Percentiles rank a stretch among this genome's conserved stretches.
These are phyloP conservation scores for Chamaetylas fuelleborni DNA, from an alignment of 2,113 vertebrate species.

Conservation along the genomic window DNA sequence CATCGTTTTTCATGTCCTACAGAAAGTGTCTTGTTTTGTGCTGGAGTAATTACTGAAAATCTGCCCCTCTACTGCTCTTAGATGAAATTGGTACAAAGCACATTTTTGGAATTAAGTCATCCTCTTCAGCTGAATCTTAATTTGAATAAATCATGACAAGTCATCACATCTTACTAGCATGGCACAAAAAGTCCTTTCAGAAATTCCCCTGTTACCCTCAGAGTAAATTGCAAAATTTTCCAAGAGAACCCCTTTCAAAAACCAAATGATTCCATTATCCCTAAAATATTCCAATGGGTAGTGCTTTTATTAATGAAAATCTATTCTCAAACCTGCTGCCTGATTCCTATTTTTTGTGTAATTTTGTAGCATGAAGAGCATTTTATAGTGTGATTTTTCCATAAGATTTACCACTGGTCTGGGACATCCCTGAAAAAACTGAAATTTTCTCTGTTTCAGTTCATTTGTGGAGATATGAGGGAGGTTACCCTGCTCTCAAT, in stretches of 20 bases:
- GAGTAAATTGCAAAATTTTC: background rate
- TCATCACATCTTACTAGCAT: background rate
- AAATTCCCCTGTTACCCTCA: background rate
- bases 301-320: background rate
- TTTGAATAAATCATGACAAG: background rate
- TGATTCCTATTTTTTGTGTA: background rate
- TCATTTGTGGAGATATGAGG: constrained; percentile 96
- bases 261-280: background rate
- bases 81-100: background rate
- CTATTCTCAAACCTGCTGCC: background rate
- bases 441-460: constrained; percentile 80
- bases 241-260: background rate
- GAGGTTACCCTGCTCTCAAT: constrained; percentile 97
- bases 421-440: background rate
- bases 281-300: background rate
- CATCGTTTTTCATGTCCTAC: background rate
- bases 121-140: background rate
- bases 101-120: background rate
- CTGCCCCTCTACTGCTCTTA: background rate
- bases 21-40: background rate
- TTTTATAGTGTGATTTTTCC: background rate
- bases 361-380: background rate
- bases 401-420: background rate
- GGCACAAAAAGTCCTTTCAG: background rate
- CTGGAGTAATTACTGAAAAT: background rate